Base-by-base conservation (phyloP, 2,797 vertebrate genomes). In the Naso thynnoides region DNA sequence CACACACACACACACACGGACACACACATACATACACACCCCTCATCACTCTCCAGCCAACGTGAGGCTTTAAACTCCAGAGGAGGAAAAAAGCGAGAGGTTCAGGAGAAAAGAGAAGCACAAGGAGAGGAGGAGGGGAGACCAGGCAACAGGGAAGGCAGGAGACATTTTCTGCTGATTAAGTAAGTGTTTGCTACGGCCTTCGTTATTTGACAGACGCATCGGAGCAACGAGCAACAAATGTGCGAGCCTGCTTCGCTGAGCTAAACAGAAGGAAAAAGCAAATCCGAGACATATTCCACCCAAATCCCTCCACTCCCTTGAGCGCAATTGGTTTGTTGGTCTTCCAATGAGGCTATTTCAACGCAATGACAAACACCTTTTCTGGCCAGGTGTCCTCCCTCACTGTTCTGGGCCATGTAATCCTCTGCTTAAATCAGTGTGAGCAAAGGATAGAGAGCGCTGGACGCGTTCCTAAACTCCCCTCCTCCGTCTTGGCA, bases 141-240 rank as follows among this genome's bases (percentile, higher is more conserved):
- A 59, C 31, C 6, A 67, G 58, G 44, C 31, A 14, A 48, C 4
- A 54, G 50, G 57, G 55, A 29, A 50, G 54, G 65, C n/a, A 48
- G 54, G 41, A 71, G 67, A 77, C 84, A 90, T 89, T 90, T 92
- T 90, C 84, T 91, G 89, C 84, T 91, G 88, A 90, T 92, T 92
- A 85, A 93, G 84, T 90, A 86, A 90, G 76, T 83, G 86, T 86
- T 89, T 42, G 64, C 71, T 86, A 83, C 73, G 18, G 63, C 72
- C 81, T 85, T 70, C 74, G 75, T 88, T 90, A 83, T 89, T 89
- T 88, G 63, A 88, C 78, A 79, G 73, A 81, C 42, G 56, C 74
- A 70, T 87, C 85, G 67, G 71, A 72, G 49, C 65, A 31, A 60
- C 36, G 9, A 76, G 78, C 73, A 70, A 74, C 68, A 81, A 78